Percentiles rank a stretch among this genome's conserved stretches.
Conservation (phyloP, 2,888 invertebrate species). For the Sericinus montela region DNA sequence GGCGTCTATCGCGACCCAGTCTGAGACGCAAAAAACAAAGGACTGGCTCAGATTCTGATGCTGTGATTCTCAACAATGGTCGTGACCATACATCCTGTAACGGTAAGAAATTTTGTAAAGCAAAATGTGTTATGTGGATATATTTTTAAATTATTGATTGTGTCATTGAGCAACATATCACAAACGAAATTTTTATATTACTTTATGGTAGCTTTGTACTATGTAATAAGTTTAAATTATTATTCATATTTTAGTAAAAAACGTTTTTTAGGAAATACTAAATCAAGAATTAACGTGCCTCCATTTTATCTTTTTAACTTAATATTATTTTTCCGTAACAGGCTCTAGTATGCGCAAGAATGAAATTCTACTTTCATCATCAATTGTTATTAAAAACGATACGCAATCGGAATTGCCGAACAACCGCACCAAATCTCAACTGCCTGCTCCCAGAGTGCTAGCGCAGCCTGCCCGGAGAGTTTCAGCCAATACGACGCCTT, state of each 20-base stretch:
- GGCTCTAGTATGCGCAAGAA: conserved; percentile 76
- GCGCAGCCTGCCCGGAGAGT: conserved; percentile 55
- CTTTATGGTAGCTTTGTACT: too few relatives aligned
- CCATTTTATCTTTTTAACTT: not conserved
- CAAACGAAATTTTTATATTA: too few relatives aligned
- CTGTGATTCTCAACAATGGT: conserved; percentile 84
- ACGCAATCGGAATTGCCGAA: conserved; percentile 86
- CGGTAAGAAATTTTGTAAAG: conserved; percentile 56
- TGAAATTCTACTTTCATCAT: conserved; percentile 79
- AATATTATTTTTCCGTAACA: conserved; percentile 28
- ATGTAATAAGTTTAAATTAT: too few relatives aligned
- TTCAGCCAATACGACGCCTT: conserved; percentile 61
- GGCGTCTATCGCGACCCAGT: conserved; percentile 87
- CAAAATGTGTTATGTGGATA: too few relatives aligned
- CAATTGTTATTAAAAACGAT: conserved; percentile 86
- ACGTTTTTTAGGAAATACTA: too few relatives aligned
- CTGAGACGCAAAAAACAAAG: conserved; percentile 83
- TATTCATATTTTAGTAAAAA: too few relatives aligned
- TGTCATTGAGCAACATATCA: too few relatives aligned
- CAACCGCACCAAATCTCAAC: conserved; percentile 60
- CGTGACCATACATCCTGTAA: conserved; percentile 87
- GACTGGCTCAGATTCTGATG: conserved; percentile 79
- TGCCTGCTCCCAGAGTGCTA: conserved; percentile 54
- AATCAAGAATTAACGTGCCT: too few relatives aligned
- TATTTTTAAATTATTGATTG: too few relatives aligned